Conservation (phyloP, 2,888 invertebrate genomes). For the Andrena bucephala region DNA sequence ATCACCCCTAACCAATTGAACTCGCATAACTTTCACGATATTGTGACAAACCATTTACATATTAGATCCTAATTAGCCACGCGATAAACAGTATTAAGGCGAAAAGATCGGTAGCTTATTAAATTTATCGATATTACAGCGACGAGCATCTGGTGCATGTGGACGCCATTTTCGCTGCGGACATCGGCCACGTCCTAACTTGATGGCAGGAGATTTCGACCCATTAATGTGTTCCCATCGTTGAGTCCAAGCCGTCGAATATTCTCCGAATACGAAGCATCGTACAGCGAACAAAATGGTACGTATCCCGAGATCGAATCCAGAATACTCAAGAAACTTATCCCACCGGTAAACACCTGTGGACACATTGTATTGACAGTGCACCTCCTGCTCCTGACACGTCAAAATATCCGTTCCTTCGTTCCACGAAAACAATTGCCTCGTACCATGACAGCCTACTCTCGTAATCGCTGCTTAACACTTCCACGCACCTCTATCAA, state of each 20-base stretch:
- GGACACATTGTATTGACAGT: slow-evolving; percentile 46
- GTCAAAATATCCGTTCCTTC: slow-evolving; percentile 57
- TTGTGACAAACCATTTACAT: not conserved
- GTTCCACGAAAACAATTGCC: not conserved
- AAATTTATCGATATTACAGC: not conserved
- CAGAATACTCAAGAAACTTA: not conserved
- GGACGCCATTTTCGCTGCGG: slow-evolving; percentile 63
- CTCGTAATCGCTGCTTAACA: not conserved
- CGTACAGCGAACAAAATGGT: slow-evolving; percentile 73
- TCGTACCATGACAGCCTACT: not conserved
- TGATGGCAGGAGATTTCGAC: slow-evolving; percentile 76
- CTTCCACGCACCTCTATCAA: not conserved
- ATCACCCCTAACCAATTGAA: slow-evolving; percentile 13
- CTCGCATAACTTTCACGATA: not conserved
- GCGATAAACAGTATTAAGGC: not conserved
- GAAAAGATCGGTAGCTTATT: not conserved
- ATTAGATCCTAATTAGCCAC: not conserved
- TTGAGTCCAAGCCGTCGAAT: slow-evolving; percentile 25
- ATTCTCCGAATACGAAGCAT: slow-evolving; percentile 50
- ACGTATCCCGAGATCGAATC: slow-evolving; percentile 44
- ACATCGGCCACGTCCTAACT: slow-evolving; percentile 80
- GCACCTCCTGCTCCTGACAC: slow-evolving; percentile 41
- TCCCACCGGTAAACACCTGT: slow-evolving; percentile 53
- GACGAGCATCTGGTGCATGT: slow-evolving; percentile 14
- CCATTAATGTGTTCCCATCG: slow-evolving; percentile 41